Evolutionary conservation across 35 echinoderm and acorn worm species (phyloP), one percentile per base, ranked within the genome.

Genomic region (Lytechinus pictus): DNA sequence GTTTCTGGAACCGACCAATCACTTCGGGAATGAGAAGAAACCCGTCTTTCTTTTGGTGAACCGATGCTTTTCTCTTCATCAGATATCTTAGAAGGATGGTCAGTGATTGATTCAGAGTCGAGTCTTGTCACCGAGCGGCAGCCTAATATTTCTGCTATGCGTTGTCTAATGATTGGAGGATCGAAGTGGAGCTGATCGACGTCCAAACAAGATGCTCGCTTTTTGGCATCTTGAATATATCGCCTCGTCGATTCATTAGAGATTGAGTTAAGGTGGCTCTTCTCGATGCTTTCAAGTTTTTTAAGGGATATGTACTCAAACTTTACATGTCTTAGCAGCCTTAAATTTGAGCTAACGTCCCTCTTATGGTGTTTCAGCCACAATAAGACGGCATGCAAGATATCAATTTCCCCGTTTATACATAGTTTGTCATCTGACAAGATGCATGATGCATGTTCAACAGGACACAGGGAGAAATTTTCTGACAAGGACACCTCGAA

Each of bases 101-200:
- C 66, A 24, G 16, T 24, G 66, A 24, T n/a, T 16, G 3, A 24
- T 24, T 79, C 19, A 6, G 66, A 79, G 19, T 79, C 66, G 1
- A 24, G 4, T 79, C 4, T 79, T 79, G 19, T 79, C 52, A 33
- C 27, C 28, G 29, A 5, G 88, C 88, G 52, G 27, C 33, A 54
- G 4, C 3, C 88, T 14, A 29, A 4, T 44, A 90, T 44, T 54
- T 44, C 88, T 52, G 88, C 88, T 14, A 93, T 93, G 55, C 53
- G 92, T 93, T 54, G 92, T 27, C 92, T 33, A 57, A 54, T 93
- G 27, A 93, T 24, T 10, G 92, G 92, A n/a, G 92, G 92, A 57
- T 93, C 29, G 92, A 93, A 93, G 24, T 57, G 52, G 21, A 93
- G 92, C 13, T 57, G 92, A 54, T 33, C 92, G 7, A 54, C 0